Base-by-base conservation (phyloP, 2,797 vertebrate species). In the Poecilia velifera region DNA sequence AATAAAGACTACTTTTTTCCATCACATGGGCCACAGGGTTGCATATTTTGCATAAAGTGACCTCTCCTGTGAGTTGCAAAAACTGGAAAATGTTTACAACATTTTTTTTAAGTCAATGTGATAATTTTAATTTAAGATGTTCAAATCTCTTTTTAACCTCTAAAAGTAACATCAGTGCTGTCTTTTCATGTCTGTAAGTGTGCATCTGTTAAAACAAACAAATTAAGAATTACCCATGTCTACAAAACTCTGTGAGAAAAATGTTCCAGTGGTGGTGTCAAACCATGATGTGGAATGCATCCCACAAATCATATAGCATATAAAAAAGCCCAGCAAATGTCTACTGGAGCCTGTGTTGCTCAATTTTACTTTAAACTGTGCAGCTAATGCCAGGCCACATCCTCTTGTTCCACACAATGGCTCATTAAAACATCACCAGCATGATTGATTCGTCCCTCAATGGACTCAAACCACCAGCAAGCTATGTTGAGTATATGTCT, bases 391-490 rank as follows among this genome's bases (percentile, higher is more conserved):
- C 34, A 70, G 51, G 46, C 20, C 12, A 10, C 46, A 73, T 81
- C 66, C 74, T n/a, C 36, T 78, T 72, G 59, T 80, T 83, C 47
- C 73, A 82, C 78, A 91, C 85, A 89, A 76, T 76, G 51, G 68
- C 57, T 88, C 34, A 39, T 88, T 85, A 76, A 88, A 84, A 80
- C 49, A 6, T 86, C 78, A 49, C 12, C 45, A 13, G 9, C 1
- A 41, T 83, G 84, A 90, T 51, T 80, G 36, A 90, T 83, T 70
- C 1, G 39, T 68, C 55, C 41, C 78, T 71, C 76, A 74, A 79
- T 74, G 28, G 34, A 72, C 72, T 55, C 5, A 80, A 81, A 76
- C 18, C 66, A 20, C 41, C 20, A 64, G 28, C 34, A n/a, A n/a
- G 34, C 36, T 72, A 45, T 41, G 22, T 39, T 31, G 34, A 66